A percentile compares a stretch with the other conserved stretches of the same genome.
Conservation (phyloP, 2,888 invertebrate genomes). For the Athalia rosae region DNA sequence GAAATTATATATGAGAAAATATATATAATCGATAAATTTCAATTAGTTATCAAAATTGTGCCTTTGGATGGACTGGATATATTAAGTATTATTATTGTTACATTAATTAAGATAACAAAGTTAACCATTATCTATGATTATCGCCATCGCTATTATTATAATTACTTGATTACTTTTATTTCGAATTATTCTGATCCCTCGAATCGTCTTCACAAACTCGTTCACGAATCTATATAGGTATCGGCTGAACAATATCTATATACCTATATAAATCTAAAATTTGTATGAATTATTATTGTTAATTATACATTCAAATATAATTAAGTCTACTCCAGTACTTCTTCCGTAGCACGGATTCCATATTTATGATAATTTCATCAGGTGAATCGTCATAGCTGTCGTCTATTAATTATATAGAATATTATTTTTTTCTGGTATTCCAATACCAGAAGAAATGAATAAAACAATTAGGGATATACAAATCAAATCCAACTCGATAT, state of each 20-base stretch:
- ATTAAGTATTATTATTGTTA: constrained; percentile 61
- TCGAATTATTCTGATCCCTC: background rate
- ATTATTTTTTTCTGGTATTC: too few species aligned
- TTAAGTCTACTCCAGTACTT: background rate
- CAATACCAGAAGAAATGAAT: too few species aligned
- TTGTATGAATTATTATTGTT: background rate
- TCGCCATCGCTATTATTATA: constrained; percentile 1
- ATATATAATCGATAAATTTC: constrained; percentile 45
- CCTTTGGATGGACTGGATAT: constrained; percentile 68
- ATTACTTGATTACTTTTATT: background rate
- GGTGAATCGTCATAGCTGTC: too few species aligned
- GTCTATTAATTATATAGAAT: too few species aligned
- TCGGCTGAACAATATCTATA: background rate
- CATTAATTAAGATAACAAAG: constrained; percentile 52
- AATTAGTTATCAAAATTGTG: constrained; percentile 71
- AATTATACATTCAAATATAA: background rate
- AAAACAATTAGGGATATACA: too few species aligned
- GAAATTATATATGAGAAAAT: background rate
- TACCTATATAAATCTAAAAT: background rate
- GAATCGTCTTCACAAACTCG: background rate
- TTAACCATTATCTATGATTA: constrained; percentile 13
- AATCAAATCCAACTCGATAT: too few species aligned
- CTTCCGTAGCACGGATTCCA: too few species aligned
- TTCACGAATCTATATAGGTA: constrained; percentile 1
- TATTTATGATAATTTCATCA: too few species aligned